Conservation (phyloP, 2,113 vertebrate genomes). For the Amazona vittata region DNA sequence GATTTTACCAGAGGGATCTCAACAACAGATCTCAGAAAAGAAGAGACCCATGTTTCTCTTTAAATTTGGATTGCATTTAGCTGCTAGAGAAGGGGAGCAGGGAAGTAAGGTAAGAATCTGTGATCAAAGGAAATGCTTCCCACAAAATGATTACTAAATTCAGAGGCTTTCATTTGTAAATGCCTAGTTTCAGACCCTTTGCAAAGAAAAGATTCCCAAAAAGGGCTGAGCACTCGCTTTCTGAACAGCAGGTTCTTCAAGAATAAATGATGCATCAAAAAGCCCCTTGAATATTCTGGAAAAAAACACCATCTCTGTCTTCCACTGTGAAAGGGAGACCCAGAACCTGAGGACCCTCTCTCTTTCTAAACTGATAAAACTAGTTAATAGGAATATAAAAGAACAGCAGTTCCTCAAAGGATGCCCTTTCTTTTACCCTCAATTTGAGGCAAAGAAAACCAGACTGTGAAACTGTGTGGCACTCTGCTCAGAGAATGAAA, state of each 20-base stretch:
- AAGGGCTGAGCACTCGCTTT: not conserved
- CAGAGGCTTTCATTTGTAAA: not conserved
- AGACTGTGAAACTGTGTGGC: not conserved
- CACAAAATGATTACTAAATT: not conserved
- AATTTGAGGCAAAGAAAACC: not conserved
- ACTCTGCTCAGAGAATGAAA: slow-evolving; percentile 2
- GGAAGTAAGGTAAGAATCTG: not conserved
- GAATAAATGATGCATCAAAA: not conserved
- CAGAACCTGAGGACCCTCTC: not conserved
- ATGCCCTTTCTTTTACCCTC: slow-evolving; percentile 38
- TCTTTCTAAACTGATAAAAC: not conserved
- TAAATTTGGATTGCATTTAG: not conserved
- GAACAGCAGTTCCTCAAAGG: not conserved
- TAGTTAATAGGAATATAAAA: not conserved
- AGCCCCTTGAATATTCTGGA: not conserved
- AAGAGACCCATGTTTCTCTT: not conserved
- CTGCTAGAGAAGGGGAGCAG: not conserved
- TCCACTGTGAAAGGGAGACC: not conserved
- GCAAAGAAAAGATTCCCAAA: not conserved
- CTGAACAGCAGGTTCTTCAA: not conserved
- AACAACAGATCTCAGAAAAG: not conserved
- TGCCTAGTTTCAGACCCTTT: not conserved
- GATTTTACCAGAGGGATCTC: not conserved
- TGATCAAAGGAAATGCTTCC: not conserved
- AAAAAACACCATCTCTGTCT: not conserved